Base-by-base conservation (phyloP, 1,140 invertebrate genomes). In the Cydia pomonella region DNA sequence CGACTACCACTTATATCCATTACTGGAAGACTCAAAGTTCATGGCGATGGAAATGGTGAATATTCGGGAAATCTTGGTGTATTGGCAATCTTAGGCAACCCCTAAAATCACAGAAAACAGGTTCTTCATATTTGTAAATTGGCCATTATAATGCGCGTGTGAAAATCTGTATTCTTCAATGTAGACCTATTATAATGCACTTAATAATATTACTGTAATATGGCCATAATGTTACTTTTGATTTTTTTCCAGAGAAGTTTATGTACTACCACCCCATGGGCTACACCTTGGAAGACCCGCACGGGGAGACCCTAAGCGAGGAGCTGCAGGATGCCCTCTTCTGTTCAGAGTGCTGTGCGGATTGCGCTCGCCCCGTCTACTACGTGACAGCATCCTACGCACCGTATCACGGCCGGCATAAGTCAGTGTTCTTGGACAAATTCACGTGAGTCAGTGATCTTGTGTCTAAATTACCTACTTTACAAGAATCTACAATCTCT, bases 291-390 rank as follows among this genome's bases (percentile, higher is more conserved):
- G 63, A 66, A n/a, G 13, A 33, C 0, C 41, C 63, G 10, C 66
- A 79, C 47, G 73, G 66, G 9, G 64, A n/a, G 25, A 1, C 64
- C 27, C 72, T 85, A 29, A 66, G 74, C 18, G 81, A 85, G 76
- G 84, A 87, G 77, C 69, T 44, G 18, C 76, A 80, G 16, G 76
- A 87, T 71, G 79, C 80, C 4, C 74, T 84, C 66, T 13, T 62
- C 21, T 88, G 88, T 75, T 12, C 73, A 18, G 71, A 73, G 6
- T 90, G 88, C 74, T 7, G 7, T 3, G 78, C 79, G 1, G 78
- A 82, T 76, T 90, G 87, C 75, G 75, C 53, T 3, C 76, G 79
- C 1, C 38, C 18, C 7, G n/a, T 41, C 0, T 81, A 82, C 82
- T 44, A 71, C 0, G 79, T 79, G 9, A 23, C 27, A 0, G 9